Base-by-base conservation (phyloP, 1,140 invertebrate species). In the Anadara kagoshimensis region DNA sequence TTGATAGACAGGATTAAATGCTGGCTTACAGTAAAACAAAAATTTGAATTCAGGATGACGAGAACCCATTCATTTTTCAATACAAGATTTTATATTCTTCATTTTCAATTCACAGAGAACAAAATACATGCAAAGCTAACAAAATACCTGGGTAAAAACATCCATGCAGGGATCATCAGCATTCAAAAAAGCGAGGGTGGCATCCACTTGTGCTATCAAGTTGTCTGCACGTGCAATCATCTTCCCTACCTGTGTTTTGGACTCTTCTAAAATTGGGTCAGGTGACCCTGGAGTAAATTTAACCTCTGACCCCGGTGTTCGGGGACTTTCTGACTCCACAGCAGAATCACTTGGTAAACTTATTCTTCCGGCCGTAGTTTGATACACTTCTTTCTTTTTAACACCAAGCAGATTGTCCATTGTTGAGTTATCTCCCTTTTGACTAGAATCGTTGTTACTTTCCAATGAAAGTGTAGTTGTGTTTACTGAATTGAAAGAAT, bases 341-440 rank as follows among this genome's bases (percentile, higher is more conserved):
- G 68, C 69, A 16, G 64, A 54, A 16, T 74, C 79, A 44, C 66
- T 64, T 5, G 72, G 58, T 18, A 86, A 80, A 53, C 84, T 86
- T 54, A 84, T 82, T 18, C 78, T 62, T 0, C 83, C 84, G 24
- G 77, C 80, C 16, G 78, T 75, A 11, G 81, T 83, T 26, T 73
- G 73, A 49, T 76, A 84, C n/a, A 84, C 72, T 64, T 85, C 84
- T 43, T 78, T 81, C 51, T 61, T 67, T 45, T 58, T 63, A 29
- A 16, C 29, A 36, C 29, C 29, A 36, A 36, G 29, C 29, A 36
- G 29, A 36, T 36, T 36, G 2, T 36, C 29, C 7, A 7, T 36
- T 36, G 2, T 36, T 36, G 29, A 36, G 7, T 7, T 36, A 36
- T 36, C 29, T 36, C 7, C 29, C 7, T 36, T 36, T 36, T 3